Evolutionary conservation across 2,113 vertebrate species (phyloP).

Genomic region (Tupaia tana): DNA sequence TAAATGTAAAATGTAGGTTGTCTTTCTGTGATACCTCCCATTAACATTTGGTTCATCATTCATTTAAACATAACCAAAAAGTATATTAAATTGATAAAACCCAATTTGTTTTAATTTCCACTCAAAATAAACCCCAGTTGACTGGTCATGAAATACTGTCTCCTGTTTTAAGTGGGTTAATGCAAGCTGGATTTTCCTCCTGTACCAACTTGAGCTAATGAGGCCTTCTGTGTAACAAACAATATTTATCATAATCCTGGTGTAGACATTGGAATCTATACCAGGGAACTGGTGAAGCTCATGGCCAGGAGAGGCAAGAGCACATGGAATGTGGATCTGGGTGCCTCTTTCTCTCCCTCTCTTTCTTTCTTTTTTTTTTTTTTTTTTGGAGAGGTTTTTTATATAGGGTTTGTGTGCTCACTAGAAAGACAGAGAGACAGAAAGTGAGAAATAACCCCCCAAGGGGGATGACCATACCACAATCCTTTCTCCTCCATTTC

Average conservation of each 20-base stretch:
- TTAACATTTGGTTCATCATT: neutral
- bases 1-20: neutral
- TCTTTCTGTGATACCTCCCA: neutral
- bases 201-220: neutral
- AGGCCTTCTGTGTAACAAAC: neutral
- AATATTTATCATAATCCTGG: neutral
- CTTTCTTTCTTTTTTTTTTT: too few species aligned
- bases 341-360: neutral
- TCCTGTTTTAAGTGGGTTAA: neutral
- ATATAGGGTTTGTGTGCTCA: too few species aligned
- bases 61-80: neutral
- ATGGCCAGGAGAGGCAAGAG: neutral
- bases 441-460: too few species aligned
- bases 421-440: too few species aligned
- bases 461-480: too few species aligned
- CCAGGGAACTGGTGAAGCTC: neutral
- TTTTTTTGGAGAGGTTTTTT: too few species aligned
- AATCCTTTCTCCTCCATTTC: too few species aligned
- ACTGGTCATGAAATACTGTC: neutral
- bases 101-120: neutral
- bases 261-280: fast-evolving
- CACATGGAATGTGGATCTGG: fast-evolving
- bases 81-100: neutral
- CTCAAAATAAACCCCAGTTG: neutral
- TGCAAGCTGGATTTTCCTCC: neutral